A percentile compares a stretch with the other conserved stretches of the same genome.
Evolutionary conservation across 2,113 vertebrate genomes (phyloP).

Genomic region (Deroptyus accipitrinus): DNA sequence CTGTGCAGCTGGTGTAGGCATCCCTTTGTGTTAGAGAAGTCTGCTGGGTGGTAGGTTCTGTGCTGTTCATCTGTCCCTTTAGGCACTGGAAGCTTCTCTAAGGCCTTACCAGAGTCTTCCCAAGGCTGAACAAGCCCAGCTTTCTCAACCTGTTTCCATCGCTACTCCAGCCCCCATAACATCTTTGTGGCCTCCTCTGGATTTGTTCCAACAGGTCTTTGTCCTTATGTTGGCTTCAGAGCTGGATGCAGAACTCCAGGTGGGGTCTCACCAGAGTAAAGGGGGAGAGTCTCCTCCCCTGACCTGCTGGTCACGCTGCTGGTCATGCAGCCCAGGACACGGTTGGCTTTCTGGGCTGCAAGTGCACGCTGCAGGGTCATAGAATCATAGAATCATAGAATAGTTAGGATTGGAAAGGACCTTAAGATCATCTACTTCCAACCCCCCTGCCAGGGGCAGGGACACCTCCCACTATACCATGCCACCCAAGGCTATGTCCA

Average conservation of each 20-base stretch:
- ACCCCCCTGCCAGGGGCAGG: too few species aligned
- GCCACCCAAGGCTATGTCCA: too few species aligned
- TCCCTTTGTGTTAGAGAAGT: fast-evolving
- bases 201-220: not conserved
- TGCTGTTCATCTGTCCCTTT: not conserved
- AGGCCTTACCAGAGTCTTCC: not conserved
- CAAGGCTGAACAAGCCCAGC: not conserved
- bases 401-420: too few species aligned
- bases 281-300: not conserved
- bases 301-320: not conserved
- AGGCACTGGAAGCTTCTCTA: not conserved
- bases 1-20: fast-evolving
- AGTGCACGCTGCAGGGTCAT: not conserved
- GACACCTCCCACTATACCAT: too few species aligned
- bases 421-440: too few species aligned
- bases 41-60: fast-evolving
- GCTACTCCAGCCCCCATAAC: not conserved
- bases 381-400: too few species aligned
- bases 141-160: not conserved
- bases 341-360: not conserved
- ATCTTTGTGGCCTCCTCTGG: not conserved
- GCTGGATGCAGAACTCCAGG: not conserved
- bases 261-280: not conserved
- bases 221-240: not conserved
- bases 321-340: not conserved